These are phyloP conservation scores for Setophaga coronata DNA, from an alignment of 2,113 vertebrate genomes.

Conservation along the genomic window DNA sequence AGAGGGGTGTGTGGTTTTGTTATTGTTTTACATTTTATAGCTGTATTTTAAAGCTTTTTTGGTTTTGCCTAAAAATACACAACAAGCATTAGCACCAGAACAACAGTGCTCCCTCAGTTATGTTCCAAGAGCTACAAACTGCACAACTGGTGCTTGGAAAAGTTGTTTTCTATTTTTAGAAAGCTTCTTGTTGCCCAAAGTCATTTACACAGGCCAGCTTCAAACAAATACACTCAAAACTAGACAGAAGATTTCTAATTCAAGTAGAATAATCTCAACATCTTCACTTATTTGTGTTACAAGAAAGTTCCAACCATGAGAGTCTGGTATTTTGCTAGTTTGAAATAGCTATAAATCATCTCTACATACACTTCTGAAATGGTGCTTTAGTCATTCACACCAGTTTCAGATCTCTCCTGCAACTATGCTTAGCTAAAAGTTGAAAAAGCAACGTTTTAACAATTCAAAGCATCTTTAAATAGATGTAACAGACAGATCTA, in stretches of 20 bases:
- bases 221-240: neutral
- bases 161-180: neutral
- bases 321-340: neutral
- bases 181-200: neutral
- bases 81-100: neutral
- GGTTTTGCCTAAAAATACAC: fast-evolving
- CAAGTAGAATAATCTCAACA: neutral
- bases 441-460: neutral
- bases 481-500: neutral
- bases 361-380: neutral
- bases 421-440: neutral
- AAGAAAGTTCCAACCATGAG: neutral
- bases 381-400: fast-evolving
- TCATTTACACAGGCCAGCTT: neutral
- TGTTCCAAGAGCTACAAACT: neutral
- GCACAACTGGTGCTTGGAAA: neutral
- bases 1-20: neutral
- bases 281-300: neutral
- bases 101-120: neutral
- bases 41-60: neutral
- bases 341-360: neutral
- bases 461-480: neutral
- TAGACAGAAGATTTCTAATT: neutral
- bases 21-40: neutral
- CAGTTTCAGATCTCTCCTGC: neutral